A percentile compares a stretch with the other conserved stretches of the same genome.
Evolutionary conservation across 2,888 invertebrate species (phyloP).

Genomic region (Acanthosepion lycidas): DNA sequence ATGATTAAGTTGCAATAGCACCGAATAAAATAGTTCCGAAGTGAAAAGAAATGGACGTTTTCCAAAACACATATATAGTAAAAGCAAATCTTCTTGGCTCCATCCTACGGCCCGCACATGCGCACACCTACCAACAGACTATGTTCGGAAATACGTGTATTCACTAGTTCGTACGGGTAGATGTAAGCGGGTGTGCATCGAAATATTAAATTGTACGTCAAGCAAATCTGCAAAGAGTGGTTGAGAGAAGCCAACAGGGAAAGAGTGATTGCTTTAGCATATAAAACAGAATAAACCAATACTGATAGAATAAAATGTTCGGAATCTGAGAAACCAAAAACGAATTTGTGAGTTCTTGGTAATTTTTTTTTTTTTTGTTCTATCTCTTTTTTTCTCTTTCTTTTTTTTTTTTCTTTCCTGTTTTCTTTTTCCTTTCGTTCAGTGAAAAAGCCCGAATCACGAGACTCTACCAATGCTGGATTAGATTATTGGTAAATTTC

Average conservation of each 20-base stretch:
- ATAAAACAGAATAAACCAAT: neutral
- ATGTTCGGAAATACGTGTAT: neutral
- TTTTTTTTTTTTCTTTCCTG: too few relatives aligned
- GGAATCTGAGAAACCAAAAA: neutral
- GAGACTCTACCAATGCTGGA: neutral
- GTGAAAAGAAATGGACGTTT: too few relatives aligned
- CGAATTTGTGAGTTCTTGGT: neutral
- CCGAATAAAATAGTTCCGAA: too few relatives aligned
- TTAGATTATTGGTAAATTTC: neutral
- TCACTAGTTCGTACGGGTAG: neutral
- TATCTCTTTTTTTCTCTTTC: too few relatives aligned
- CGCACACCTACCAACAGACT: neutral
- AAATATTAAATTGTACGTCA: neutral
- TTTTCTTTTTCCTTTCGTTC: neutral
- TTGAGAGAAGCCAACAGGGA: neutral
- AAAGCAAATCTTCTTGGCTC: too few relatives aligned
- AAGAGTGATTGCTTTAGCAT: too few relatives aligned
- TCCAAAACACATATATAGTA: too few relatives aligned
- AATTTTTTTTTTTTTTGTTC: too few relatives aligned
- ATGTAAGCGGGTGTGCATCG: neutral
- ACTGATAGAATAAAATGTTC: accelerated
- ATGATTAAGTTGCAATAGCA: too few relatives aligned
- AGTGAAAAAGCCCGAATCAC: neutral
- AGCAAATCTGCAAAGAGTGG: neutral
- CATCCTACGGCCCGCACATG: neutral